These are phyloP conservation scores for Melinaea menophilus DNA, from an alignment of 2,888 invertebrate species.

Conservation along the genomic window DNA sequence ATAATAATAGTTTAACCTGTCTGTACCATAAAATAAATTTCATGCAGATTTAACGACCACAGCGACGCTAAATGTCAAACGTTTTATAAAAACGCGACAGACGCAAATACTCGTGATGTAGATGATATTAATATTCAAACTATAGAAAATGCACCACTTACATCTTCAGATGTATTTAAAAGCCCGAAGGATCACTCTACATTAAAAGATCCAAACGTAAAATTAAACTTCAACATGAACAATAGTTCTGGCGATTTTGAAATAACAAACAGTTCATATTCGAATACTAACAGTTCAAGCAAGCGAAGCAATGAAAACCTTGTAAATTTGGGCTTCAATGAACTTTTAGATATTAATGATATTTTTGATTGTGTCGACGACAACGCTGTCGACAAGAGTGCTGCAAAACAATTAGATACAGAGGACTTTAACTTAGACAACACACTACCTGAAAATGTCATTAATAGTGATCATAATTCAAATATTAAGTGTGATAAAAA, in stretches of 20 bases:
- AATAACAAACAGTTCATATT: too few species aligned
- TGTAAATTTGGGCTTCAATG: neutral
- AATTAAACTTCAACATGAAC: neutral
- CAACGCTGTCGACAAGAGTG: neutral
- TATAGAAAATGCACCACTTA: too few species aligned
- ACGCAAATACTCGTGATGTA: neutral
- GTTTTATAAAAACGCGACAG: neutral
- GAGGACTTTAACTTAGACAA: neutral
- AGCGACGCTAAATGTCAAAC: neutral
- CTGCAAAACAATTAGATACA: slow-evolving; percentile 7
- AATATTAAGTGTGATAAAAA: neutral
- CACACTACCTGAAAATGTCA: too few species aligned
- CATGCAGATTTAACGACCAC: slow-evolving; percentile 23
- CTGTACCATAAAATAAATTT: neutral
- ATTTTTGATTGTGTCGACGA: slow-evolving; percentile 51
- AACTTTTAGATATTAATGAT: slow-evolving; percentile 41
- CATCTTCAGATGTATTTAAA: too few species aligned
- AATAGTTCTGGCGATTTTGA: neutral
- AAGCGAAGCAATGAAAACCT: too few species aligned
- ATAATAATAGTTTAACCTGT: neutral
- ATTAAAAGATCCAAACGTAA: neutral
- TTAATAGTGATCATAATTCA: neutral
- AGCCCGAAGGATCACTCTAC: too few species aligned
- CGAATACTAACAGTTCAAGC: too few species aligned
- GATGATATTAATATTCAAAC: neutral